Evolutionary conservation across 1,140 invertebrate species (phyloP), one percentile per base, ranked within the genome.

Genomic region (Eubasilissa regina): DNA sequence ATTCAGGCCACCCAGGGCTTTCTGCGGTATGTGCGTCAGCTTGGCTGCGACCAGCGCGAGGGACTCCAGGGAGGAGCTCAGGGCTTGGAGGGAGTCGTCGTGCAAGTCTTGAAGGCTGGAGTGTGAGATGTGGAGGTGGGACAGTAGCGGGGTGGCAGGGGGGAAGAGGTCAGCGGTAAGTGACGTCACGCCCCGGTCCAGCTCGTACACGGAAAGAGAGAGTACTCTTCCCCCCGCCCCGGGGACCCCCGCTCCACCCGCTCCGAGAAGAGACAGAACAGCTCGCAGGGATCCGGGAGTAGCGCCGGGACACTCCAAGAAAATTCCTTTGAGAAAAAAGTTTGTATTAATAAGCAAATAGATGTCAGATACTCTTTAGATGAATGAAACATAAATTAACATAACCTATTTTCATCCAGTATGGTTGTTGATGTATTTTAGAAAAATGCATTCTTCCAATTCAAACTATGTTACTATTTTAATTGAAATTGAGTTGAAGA

Each of bases 221-320:
- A 97, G 95, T 55, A 97, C 93, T 10, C 91, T 91, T 66, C 91
- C 91, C 66, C 85, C 84, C 53, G 90, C 86, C 4, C 86, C 56
- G 1, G 51, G n/a, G 21, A 3, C 25, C 0, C 74, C 74, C 43
- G 21, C 55, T 4, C 62, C 74, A 48, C 75, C 74, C 9, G 21
- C 68, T 19, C 10, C 87, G 82, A 93, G 89, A 84, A 90, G 89
- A 77, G 90, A 96, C 91, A 84, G 87, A 84, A 84, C 90, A 89
- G 85, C 89, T 86, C 85, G 93, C 83, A 86, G 90, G 84, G 85
- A 92, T 15, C 90, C 89, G 25, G 93, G 90, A n/a, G 93, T 93
- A 6, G 93, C 94, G 75, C 92, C 94, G 15, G 95, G 94, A 86
- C 96, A 98, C 87, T 98, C 96, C 81, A 97, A 89, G 88, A 96